These are phyloP conservation scores for Gastracanthus pulcherrimus DNA, from an alignment of 2,888 invertebrate species.

Conservation along the genomic window DNA sequence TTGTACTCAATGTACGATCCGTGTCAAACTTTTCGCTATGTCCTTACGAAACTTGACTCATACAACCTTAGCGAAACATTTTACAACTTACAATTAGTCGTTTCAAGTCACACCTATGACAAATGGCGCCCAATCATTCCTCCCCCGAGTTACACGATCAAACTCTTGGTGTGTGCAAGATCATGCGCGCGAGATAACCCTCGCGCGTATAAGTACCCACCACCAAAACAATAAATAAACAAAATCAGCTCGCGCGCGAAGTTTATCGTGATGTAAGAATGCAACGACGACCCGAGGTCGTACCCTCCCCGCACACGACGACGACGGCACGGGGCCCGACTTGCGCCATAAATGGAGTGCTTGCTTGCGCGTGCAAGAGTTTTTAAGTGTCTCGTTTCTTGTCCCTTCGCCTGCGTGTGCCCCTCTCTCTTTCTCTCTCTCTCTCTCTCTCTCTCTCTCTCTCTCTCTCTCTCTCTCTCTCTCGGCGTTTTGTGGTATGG, in stretches of 20 bases:
- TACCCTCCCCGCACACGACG: slow-evolving; percentile 14
- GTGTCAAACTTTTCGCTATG: too few relatives aligned
- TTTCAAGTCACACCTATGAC: slow-evolving; percentile 14
- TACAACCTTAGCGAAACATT: too few relatives aligned
- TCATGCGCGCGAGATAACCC: background rate
- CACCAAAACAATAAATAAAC: background rate
- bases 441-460: too few relatives aligned
- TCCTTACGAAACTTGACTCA: too few relatives aligned
- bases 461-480: too few relatives aligned
- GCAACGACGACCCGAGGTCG: background rate
- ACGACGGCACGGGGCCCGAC: slow-evolving; percentile 11
- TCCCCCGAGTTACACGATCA: slow-evolving; percentile 23
- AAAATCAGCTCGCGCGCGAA: background rate
- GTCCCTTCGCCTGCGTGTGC: background rate
- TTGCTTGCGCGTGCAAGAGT: background rate
- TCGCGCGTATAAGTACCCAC: background rate
- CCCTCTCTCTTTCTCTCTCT: background rate
- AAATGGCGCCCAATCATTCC: too few relatives aligned
- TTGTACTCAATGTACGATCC: too few relatives aligned
- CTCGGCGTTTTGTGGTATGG: too few relatives aligned
- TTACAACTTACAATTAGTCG: slow-evolving; percentile 22
- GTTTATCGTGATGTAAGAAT: slow-evolving; percentile 51
- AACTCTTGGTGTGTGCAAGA: slow-evolving; percentile 12
- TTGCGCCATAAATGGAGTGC: slow-evolving; percentile 45
- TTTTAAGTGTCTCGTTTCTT: slow-evolving; percentile 18